Percentiles rank a stretch among this genome's conserved stretches.
phyloP scores from a whole-genome alignment of 2,113 vertebrate species.

The Bos javanicus region DNA sequence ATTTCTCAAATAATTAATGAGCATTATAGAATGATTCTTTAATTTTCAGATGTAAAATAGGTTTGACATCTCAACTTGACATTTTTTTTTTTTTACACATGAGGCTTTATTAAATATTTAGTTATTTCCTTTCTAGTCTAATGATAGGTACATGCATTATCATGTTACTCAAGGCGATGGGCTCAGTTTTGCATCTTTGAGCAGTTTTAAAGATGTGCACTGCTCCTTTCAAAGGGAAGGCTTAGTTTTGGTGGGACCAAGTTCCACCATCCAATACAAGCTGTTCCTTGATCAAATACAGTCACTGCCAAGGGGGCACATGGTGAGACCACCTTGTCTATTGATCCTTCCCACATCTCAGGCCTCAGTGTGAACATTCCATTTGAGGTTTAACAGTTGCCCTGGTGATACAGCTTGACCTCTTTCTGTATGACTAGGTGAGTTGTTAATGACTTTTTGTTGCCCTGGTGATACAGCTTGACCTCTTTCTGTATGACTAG shows the following conservation, averaged over 20 bases:
- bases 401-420: not conserved
- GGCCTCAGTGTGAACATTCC: not conserved
- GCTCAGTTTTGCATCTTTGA: not conserved
- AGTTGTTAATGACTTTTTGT: not conserved
- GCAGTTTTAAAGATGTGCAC: not conserved
- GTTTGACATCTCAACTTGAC: not conserved
- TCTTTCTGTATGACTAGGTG: not conserved
- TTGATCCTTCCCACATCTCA: not conserved
- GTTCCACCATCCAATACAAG: not conserved
- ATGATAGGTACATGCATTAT: not conserved
- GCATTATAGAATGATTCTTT: not conserved
- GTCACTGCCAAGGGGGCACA: not conserved
- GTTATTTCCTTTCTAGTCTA: not conserved
- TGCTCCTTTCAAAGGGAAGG: not conserved
- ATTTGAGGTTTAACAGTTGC: not conserved
- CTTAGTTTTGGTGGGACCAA: not conserved
- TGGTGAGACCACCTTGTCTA: not conserved
- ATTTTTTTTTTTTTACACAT: not conserved
- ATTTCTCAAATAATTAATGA: not conserved
- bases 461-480: not conserved
- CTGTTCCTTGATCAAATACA: not conserved
- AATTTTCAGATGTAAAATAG: not conserved
- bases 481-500: not conserved
- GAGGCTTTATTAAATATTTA: not conserved
- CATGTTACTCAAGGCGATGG: not conserved